These are phyloP conservation scores for Geodia barretti DNA, from an alignment of 37 sponge, comb jelly and placozoan genomes.

Conservation along the genomic window DNA sequence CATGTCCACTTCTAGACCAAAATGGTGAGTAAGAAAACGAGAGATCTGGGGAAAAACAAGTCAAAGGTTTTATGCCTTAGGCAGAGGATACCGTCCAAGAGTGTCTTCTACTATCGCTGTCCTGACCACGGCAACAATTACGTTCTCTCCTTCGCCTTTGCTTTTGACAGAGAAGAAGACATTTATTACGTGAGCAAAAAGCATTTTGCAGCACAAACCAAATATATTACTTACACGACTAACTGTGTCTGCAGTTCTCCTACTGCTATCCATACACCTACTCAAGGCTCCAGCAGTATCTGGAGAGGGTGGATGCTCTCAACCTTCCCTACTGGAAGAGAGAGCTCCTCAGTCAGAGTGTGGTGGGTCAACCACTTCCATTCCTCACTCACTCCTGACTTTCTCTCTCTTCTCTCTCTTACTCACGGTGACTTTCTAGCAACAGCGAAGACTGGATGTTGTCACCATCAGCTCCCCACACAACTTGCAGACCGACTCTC, in stretches of 20 bases:
- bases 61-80: conserved; percentile 35
- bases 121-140: conserved; percentile 95
- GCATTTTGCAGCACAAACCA: too few species aligned
- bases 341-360: conserved; percentile 71
- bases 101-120: conserved; percentile 93
- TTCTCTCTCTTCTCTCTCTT: neutral
- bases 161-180: conserved; percentile 90
- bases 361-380: conserved; percentile 52
- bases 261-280: conserved; percentile 96
- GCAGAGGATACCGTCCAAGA: conserved; percentile 85
- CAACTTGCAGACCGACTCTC: conserved; percentile 25
- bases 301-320: conserved; percentile 59
- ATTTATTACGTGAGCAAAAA: conserved; percentile 71
- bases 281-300: conserved; percentile 68
- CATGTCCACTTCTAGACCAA: conserved; percentile 85
- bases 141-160: conserved; percentile 92
- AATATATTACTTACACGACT: too few species aligned
- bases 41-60: neutral
- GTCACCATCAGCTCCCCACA: conserved; percentile 87
- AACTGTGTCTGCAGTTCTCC: conserved; percentile 81
- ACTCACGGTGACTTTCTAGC: conserved; percentile 64
- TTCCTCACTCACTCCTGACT: neutral
- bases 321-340: conserved; percentile 37
- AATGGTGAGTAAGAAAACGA: conserved; percentile 61
- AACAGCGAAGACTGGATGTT: conserved; percentile 88